These are phyloP conservation scores for Chloroclystis v-ata DNA, from an alignment of 2,888 invertebrate genomes.

Conservation along the genomic window DNA sequence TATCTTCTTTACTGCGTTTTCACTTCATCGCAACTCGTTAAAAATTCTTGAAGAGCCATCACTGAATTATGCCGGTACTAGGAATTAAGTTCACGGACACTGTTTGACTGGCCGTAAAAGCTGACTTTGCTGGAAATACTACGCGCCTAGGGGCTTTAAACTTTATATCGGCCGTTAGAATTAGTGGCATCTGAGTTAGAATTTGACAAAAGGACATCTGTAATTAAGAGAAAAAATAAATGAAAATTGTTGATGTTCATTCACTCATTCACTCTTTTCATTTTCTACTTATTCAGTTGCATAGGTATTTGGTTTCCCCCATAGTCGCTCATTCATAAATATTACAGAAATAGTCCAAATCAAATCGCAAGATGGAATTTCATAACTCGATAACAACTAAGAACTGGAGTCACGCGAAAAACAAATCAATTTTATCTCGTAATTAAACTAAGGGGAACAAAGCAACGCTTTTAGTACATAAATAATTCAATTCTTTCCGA, in stretches of 20 bases:
- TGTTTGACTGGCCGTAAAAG: neutral
- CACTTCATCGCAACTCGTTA: conserved; percentile 10
- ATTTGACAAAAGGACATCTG: too few species aligned
- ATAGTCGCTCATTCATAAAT: neutral
- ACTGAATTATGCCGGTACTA: conserved; percentile 1
- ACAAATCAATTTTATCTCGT: conserved; percentile 37
- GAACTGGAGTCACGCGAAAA: conserved; percentile 30
- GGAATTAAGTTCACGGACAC: neutral
- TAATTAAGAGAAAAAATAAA: too few species aligned
- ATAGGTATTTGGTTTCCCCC: too few species aligned
- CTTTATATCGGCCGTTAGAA: too few species aligned
- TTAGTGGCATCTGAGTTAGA: too few species aligned
- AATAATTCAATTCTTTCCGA: conserved; percentile 21
- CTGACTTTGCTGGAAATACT: too few species aligned
- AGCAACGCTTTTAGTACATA: conserved; percentile 40
- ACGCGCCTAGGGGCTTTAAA: too few species aligned
- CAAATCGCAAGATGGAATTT: conserved; percentile 6
- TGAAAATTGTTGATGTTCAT: too few species aligned
- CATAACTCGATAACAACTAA: conserved; percentile 24
- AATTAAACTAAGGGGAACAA: conserved; percentile 37
- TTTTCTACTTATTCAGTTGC: too few species aligned
- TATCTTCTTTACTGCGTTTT: conserved; percentile 5
- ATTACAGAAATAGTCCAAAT: neutral
- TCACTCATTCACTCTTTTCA: too few species aligned
- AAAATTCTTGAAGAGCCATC: conserved; percentile 6